These are phyloP conservation scores for Margarornis squamiger DNA, from an alignment of 2,797 vertebrate genomes.

Conservation along the genomic window DNA sequence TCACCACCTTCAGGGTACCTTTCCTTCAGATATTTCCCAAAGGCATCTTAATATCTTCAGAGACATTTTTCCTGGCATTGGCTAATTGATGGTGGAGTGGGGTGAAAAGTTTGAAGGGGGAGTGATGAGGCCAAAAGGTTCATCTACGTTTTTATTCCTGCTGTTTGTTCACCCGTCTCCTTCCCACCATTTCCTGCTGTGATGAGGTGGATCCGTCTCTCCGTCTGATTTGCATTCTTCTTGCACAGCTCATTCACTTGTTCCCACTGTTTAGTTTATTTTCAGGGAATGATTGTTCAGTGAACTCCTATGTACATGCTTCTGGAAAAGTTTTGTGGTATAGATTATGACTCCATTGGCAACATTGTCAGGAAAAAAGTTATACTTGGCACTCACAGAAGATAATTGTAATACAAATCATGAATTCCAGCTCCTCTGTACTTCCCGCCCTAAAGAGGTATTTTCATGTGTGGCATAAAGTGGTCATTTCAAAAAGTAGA, in stretches of 20 bases:
- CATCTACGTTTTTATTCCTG: background rate
- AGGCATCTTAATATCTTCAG: background rate
- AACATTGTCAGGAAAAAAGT: slow-evolving; percentile 32
- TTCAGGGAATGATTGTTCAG: slow-evolving; percentile 39
- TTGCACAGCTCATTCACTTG: slow-evolving; percentile 37
- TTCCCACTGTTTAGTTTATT: slow-evolving; percentile 35
- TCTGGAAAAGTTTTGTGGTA: slow-evolving; percentile 61
- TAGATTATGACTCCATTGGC: slow-evolving; percentile 43
- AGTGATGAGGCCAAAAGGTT: background rate
- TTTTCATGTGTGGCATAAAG: background rate
- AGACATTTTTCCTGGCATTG: background rate
- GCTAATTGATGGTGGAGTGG: background rate
- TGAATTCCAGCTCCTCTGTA: slow-evolving; percentile 22
- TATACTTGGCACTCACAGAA: slow-evolving; percentile 13
- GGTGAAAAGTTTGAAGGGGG: background rate
- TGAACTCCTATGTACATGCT: slow-evolving; percentile 31
- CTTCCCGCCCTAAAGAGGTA: background rate
- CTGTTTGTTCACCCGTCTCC: background rate
- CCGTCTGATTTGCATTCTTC: background rate
- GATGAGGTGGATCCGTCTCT: background rate
- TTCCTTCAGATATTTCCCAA: background rate
- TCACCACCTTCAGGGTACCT: background rate
- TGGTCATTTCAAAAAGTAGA: background rate
- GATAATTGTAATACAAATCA: slow-evolving; percentile 35
- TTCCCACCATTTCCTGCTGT: slow-evolving; percentile 54